These are phyloP conservation scores for Amphiprion ocellaris DNA, from an alignment of 2,113 vertebrate genomes.

Conservation along the genomic window DNA sequence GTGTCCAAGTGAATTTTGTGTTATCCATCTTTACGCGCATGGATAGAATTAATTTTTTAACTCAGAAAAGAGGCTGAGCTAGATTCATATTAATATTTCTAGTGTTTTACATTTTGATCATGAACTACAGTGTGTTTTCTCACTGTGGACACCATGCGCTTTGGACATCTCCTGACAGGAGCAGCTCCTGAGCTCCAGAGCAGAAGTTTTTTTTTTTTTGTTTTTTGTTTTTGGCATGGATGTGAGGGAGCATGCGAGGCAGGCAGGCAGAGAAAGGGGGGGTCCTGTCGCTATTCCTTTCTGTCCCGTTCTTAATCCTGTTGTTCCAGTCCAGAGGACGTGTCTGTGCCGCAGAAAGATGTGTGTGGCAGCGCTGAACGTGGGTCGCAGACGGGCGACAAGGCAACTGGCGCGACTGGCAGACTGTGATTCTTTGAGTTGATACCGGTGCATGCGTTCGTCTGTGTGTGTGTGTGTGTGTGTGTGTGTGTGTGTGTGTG, in stretches of 20 bases:
- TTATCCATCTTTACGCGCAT: conserved; percentile 45
- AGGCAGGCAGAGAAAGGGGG: background rate
- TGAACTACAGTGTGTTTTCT: conserved; percentile 19
- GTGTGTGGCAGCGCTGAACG: conserved; percentile 55
- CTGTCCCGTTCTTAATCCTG: conserved; percentile 68
- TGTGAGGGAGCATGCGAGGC: conserved; percentile 29
- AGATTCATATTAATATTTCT: background rate
- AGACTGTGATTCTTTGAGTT: conserved; percentile 73
- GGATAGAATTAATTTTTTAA: background rate
- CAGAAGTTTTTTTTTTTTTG: conserved; percentile 54
- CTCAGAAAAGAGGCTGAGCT: background rate
- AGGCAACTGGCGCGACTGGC: conserved; percentile 56
- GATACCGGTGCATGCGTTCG: conserved; percentile 66
- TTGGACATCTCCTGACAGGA: conserved; percentile 35
- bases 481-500: conserved; percentile 49
- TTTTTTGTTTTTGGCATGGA: conserved; percentile 2
- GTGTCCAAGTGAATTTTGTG: conserved; percentile 50
- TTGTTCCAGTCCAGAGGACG: conserved; percentile 76
- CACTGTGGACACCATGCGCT: conserved; percentile 37
- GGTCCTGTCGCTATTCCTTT: conserved; percentile 35
- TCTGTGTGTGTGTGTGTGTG: conserved; percentile 50
- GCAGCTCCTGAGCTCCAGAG: conserved; percentile 18
- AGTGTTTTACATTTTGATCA: conserved; percentile 1
- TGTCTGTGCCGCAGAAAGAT: conserved; percentile 65
- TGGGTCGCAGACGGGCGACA: conserved; percentile 64